A percentile compares a stretch with the other conserved stretches of the same genome.
Evolutionary conservation across 2,888 invertebrate species (phyloP).

Genomic region (Microctonus brassicae): DNA sequence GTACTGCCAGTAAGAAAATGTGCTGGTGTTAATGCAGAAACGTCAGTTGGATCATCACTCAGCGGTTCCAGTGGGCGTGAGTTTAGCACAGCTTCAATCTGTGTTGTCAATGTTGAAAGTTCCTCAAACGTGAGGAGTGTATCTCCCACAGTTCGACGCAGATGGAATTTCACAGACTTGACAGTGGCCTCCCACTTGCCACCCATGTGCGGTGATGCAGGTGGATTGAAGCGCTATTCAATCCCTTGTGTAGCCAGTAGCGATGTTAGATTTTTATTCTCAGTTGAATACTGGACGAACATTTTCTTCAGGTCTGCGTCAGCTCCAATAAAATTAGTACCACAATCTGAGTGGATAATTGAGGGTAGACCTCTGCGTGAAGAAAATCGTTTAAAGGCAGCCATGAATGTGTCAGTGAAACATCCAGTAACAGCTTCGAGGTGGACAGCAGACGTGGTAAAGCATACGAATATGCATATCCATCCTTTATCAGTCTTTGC

Average conservation of each 20-base stretch:
- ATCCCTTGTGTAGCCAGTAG: conserved; percentile 36
- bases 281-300: background rate
- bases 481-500: background rate
- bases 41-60: conserved; percentile 43
- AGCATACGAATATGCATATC: conserved; percentile 43
- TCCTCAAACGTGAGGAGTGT: conserved; percentile 50
- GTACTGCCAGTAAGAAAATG: conserved; percentile 53
- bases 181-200: conserved; percentile 55
- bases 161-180: too few relatives aligned
- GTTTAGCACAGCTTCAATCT: conserved; percentile 52
- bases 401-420: conserved; percentile 40
- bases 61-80: conserved; percentile 50
- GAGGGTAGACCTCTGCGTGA: background rate
- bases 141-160: conserved; percentile 44
- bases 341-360: too few relatives aligned
- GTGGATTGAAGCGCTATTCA: conserved; percentile 51
- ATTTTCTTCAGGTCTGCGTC: too few relatives aligned
- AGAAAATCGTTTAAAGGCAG: conserved; percentile 17
- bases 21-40: too few relatives aligned
- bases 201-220: conserved; percentile 52
- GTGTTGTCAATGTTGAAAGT: conserved; percentile 46
- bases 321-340: background rate
- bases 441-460: conserved; percentile 46
- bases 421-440: conserved; percentile 45
- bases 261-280: background rate